phyloP scores from a whole-genome alignment of 2,888 invertebrate species.

The Amblyjoppa fuscipennis region DNA sequence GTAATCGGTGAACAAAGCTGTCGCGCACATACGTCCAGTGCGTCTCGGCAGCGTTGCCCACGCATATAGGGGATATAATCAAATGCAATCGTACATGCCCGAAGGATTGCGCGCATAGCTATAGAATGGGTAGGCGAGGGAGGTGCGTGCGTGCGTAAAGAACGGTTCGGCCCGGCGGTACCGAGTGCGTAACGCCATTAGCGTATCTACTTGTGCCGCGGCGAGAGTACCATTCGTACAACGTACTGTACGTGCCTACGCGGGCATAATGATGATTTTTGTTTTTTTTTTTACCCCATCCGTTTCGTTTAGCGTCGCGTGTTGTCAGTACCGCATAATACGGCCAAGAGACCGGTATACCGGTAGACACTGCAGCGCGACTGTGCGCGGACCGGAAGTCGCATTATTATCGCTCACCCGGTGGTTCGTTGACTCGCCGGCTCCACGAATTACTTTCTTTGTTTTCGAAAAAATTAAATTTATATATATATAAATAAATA shows the following conservation, averaged over 20 bases:
- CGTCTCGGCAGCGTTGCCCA: constrained; percentile 16
- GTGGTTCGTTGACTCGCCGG: constrained; percentile 68
- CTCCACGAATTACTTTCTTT: constrained; percentile 34
- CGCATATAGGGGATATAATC: constrained; percentile 14
- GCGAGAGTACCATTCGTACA: constrained; percentile 38
- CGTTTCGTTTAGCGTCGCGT: constrained; percentile 71
- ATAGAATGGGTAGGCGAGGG: constrained; percentile 14
- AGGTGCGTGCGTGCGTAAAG: constrained; percentile 52
- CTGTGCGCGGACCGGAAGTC: constrained; percentile 71
- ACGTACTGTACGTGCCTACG: constrained; percentile 63
- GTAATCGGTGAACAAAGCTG: neutral
- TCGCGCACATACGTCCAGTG: neutral
- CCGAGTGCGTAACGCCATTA: constrained; percentile 62
- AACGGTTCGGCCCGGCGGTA: constrained; percentile 21
- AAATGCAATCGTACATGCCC: constrained; percentile 50
- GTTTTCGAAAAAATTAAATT: constrained; percentile 6
- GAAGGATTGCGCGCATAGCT: constrained; percentile 26
- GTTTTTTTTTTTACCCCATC: constrained; percentile 44
- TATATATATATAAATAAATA: neutral
- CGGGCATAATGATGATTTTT: constrained; percentile 70
- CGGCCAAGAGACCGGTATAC: constrained; percentile 29
- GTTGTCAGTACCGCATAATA: constrained; percentile 12
- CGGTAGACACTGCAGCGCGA: constrained; percentile 48
- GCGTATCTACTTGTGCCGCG: constrained; percentile 41
- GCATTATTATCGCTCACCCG: constrained; percentile 72